These are phyloP conservation scores for Aphaenogaster rudis DNA, from an alignment of 1,140 invertebrate species.

Conservation along the genomic window DNA sequence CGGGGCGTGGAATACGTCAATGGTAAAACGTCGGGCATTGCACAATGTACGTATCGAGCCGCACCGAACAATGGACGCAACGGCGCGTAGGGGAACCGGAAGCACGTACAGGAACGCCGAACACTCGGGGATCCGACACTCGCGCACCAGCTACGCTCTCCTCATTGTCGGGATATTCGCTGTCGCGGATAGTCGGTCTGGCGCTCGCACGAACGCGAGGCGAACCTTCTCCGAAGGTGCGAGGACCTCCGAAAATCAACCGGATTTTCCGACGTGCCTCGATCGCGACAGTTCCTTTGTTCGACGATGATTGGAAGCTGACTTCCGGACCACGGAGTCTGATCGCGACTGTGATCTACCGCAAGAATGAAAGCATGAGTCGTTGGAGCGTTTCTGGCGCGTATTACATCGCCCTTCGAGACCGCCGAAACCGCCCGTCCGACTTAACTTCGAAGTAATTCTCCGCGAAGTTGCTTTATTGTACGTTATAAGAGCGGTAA, in stretches of 20 bases:
- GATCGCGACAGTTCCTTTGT: background rate
- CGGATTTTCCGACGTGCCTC: background rate
- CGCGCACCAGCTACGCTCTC: slow-evolving; percentile 63
- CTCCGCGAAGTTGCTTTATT: background rate
- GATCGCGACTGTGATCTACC: background rate
- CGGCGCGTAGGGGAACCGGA: slow-evolving; percentile 80
- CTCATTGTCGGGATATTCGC: slow-evolving; percentile 84
- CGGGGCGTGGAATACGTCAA: slow-evolving; percentile 71
- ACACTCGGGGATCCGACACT: slow-evolving; percentile 74
- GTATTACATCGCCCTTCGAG: background rate
- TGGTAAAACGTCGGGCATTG: slow-evolving; percentile 74
- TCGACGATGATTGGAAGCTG: background rate
- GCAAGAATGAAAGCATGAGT: slow-evolving; percentile 16
- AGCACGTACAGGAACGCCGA: slow-evolving; percentile 77
- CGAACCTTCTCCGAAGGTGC: background rate
- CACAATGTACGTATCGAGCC: slow-evolving; percentile 80
- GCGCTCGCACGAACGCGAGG: slow-evolving; percentile 12
- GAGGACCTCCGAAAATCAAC: background rate
- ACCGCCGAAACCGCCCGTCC: background rate
- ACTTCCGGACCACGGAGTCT: background rate
- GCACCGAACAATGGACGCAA: slow-evolving; percentile 82
- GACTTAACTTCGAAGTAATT: background rate
- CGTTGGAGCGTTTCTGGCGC: background rate
- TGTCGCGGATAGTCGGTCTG: slow-evolving; percentile 79
- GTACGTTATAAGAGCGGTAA: background rate